Evolutionary conservation across 2,888 invertebrate genomes (phyloP).

Genomic region (Chloromyia formosa): DNA sequence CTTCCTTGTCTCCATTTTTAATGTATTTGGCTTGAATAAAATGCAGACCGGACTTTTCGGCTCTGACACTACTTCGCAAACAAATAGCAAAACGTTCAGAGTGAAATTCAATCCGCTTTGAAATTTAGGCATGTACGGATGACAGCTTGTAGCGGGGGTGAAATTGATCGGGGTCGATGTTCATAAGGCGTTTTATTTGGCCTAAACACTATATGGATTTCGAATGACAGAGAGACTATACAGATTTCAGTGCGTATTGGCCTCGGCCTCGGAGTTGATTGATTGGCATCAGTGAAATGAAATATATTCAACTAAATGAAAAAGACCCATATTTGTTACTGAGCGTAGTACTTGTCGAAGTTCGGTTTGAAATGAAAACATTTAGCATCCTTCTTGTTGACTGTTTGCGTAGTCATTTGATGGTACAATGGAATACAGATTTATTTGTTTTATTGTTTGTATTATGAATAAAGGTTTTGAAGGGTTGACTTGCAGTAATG

Average conservation of each 20-base stretch:
- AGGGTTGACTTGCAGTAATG: too few species aligned
- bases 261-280: constrained; percentile 42
- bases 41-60: background rate
- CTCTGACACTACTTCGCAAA: constrained; percentile 45
- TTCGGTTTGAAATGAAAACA: constrained; percentile 31
- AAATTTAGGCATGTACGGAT: constrained; percentile 30
- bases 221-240: constrained; percentile 8
- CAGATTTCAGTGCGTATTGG: constrained; percentile 4
- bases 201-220: constrained; percentile 39
- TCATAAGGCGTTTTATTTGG: constrained; percentile 48
- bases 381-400: constrained; percentile 11
- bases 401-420: constrained; percentile 44
- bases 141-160: constrained; percentile 17
- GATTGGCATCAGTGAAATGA: constrained; percentile 46
- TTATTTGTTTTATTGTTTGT: too few species aligned
- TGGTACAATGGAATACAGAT: too few species aligned
- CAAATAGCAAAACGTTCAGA: constrained; percentile 47
- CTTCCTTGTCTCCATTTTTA: constrained; percentile 28
- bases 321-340: constrained; percentile 28
- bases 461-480: too few species aligned
- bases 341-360: background rate
- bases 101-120: constrained; percentile 37
- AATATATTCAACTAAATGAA: constrained; percentile 33
- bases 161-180: constrained; percentile 33
- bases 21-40: constrained; percentile 1